Conservation (phyloP, 2,113 vertebrate genomes). For the Elgaria multicarinata region DNA sequence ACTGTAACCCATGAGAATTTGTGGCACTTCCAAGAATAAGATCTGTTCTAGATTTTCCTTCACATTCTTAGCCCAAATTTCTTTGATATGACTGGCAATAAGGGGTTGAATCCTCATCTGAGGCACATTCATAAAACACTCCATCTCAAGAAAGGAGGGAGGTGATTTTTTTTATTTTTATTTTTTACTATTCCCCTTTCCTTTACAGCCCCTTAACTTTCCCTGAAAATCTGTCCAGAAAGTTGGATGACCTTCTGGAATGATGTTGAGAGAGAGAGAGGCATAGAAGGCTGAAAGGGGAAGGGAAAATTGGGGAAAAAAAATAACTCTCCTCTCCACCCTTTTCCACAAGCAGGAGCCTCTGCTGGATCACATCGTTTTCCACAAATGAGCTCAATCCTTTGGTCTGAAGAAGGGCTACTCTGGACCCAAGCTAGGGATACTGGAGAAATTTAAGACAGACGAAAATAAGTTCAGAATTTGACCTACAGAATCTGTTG, state of each 20-base stretch:
- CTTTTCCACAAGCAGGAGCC: not conserved
- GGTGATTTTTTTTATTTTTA: too few relatives aligned
- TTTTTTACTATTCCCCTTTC: too few relatives aligned
- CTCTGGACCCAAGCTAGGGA: too few relatives aligned
- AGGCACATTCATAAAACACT: not conserved
- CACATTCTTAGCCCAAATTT: not conserved
- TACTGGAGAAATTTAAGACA: too few relatives aligned
- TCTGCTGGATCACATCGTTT: not conserved
- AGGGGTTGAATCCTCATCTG: not conserved
- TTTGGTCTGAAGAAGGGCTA: too few relatives aligned
- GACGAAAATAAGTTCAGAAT: too few relatives aligned
- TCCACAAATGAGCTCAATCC: too few relatives aligned
- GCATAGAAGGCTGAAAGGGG: not conserved
- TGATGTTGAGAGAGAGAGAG: not conserved
- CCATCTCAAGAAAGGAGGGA: not conserved
- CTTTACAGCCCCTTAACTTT: not conserved
- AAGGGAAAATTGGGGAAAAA: not conserved
- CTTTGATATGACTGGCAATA: not conserved
- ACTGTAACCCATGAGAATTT: not conserved
- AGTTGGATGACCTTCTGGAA: not conserved
- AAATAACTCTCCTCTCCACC: not conserved
- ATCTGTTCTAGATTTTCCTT: not conserved
- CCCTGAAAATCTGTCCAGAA: not conserved
- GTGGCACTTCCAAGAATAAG: not conserved
- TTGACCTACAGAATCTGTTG: too few relatives aligned